Percentiles rank a stretch among this genome's conserved stretches.
Conservation (phyloP, 2,797 vertebrate genomes). For the Lagocephalus sceleratus region DNA sequence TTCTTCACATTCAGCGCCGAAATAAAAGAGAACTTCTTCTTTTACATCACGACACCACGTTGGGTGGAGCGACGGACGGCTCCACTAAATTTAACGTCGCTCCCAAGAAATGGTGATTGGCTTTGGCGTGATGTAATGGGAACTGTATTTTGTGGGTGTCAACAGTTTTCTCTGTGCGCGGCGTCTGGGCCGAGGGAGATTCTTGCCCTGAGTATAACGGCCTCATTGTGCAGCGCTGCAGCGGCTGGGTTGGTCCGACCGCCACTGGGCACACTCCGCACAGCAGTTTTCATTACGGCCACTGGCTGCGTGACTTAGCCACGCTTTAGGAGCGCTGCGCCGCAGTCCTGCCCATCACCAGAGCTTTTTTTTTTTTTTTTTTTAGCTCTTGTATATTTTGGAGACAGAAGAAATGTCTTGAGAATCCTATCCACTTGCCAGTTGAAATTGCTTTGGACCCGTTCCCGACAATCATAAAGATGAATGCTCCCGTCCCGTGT, state of each 20-base stretch:
- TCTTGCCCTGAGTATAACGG: conserved; percentile 75
- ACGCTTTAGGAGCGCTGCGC: conserved; percentile 60
- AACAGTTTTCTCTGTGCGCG: conserved; percentile 73
- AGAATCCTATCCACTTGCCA: conserved; percentile 71
- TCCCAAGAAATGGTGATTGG: conserved; percentile 65
- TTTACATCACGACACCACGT: conserved; percentile 63
- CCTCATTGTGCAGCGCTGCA: conserved; percentile 71
- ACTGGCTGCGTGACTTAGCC: conserved; percentile 65
- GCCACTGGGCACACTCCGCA: conserved; percentile 62
- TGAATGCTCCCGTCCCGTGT: conserved; percentile 50
- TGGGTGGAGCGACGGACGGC: conserved; percentile 72
- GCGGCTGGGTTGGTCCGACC: conserved; percentile 71
- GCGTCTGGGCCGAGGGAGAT: conserved; percentile 68
- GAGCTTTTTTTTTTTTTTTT: conserved; percentile 55
- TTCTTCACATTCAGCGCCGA: conserved; percentile 32
- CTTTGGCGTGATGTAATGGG: conserved; percentile 77
- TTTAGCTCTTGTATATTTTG: conserved; percentile 75
- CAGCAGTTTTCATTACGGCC: conserved; percentile 73
- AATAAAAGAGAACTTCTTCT: conserved; percentile 27
- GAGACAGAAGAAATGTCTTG: conserved; percentile 71
- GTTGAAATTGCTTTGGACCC: conserved; percentile 74
- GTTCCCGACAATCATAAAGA: conserved; percentile 65
- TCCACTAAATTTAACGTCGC: conserved; percentile 70
- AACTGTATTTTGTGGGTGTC: conserved; percentile 80
- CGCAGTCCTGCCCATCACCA: conserved; percentile 54